phyloP scores from a whole-genome alignment of 2,888 invertebrate species.

The Muschampia plurimacula region DNA sequence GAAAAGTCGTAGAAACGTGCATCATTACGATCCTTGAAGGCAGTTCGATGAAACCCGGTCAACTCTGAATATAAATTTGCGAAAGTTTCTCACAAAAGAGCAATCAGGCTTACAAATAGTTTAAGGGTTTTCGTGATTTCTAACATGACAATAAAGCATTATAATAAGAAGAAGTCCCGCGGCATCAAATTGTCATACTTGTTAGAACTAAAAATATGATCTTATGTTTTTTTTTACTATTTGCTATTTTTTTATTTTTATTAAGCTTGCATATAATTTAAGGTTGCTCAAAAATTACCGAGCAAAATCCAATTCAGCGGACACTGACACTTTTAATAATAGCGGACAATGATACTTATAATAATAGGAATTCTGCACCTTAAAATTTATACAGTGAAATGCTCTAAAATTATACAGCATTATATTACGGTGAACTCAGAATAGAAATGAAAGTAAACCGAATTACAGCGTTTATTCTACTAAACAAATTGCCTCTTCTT shows the following conservation, averaged over 20 bases:
- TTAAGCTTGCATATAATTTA: too few species aligned
- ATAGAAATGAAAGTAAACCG: background rate
- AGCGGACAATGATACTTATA: background rate
- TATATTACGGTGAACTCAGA: background rate
- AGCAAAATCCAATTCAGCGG: background rate
- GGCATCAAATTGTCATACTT: background rate
- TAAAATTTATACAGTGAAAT: background rate
- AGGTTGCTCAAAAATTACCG: background rate
- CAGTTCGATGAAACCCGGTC: constrained; percentile 30
- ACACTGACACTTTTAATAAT: too few species aligned
- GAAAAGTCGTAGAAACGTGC: constrained; percentile 30
- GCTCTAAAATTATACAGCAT: background rate
- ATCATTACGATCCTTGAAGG: constrained; percentile 33
- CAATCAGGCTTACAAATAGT: constrained; percentile 37
- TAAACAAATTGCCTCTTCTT: constrained; percentile 22
- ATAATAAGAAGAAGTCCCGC: background rate
- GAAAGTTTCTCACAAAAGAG: constrained; percentile 35
- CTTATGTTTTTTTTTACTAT: too few species aligned
- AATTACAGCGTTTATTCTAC: constrained; percentile 22
- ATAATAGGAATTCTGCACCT: background rate
- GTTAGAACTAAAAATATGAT: too few species aligned
- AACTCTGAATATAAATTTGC: constrained; percentile 34
- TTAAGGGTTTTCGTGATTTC: constrained; percentile 17
- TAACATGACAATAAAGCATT: background rate
- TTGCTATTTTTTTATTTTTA: too few species aligned